These are phyloP conservation scores for Neolamprologus devosi DNA, from an alignment of 2,113 vertebrate species.

Conservation along the genomic window DNA sequence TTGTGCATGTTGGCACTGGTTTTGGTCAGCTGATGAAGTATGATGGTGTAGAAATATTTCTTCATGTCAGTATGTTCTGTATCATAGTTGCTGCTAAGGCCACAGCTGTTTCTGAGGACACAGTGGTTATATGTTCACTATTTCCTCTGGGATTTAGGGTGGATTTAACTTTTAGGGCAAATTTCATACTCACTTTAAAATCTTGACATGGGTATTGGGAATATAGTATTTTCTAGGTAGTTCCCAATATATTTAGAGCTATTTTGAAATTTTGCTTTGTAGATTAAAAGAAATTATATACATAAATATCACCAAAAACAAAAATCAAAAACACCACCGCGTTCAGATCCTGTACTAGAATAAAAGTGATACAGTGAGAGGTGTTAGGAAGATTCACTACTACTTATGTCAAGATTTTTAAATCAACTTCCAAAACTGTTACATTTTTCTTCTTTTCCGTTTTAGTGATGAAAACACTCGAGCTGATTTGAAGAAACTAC, in stretches of 20 bases:
- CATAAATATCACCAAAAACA: background rate
- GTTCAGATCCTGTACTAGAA: background rate
- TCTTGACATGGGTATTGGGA: background rate
- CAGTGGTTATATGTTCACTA: background rate
- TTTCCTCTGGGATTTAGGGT: background rate
- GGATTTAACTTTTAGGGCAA: background rate
- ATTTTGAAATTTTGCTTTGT: background rate
- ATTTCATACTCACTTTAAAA: background rate
- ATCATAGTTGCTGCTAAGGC: background rate
- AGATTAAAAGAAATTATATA: background rate
- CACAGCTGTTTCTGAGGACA: background rate
- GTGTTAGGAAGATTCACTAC: background rate
- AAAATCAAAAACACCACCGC: fast-evolving
- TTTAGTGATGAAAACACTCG: conserved; percentile 89
- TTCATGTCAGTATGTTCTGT: background rate
- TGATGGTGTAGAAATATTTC: background rate
- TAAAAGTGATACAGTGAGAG: background rate
- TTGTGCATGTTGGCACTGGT: conserved; percentile 2
- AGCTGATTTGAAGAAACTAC: conserved; percentile 92
- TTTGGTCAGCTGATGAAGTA: background rate
- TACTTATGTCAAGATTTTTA: background rate
- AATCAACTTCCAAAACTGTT: background rate
- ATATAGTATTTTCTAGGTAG: background rate
- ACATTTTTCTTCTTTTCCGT: background rate
- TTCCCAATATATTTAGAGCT: background rate